These are phyloP conservation scores for Chiloscyllium punctatum DNA, from an alignment of 2,797 vertebrate genomes.

Conservation along the genomic window DNA sequence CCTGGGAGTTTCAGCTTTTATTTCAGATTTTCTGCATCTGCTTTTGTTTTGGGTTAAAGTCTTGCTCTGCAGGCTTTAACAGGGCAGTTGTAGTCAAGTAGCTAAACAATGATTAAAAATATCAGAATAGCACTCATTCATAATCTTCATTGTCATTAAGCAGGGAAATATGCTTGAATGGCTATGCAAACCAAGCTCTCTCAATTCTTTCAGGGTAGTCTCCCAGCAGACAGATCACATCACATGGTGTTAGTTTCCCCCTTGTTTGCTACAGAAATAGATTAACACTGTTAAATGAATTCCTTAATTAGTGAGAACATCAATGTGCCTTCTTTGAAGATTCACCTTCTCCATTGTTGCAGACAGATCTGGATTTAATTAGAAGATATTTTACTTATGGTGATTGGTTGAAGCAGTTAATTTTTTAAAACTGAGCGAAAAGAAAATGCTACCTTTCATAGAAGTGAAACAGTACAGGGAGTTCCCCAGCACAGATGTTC, in stretches of 20 bases:
- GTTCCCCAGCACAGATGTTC: background rate
- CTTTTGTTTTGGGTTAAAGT: background rate
- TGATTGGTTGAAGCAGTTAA: background rate
- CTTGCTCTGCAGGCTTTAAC: background rate
- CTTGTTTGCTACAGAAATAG: background rate
- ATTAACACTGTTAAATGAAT: background rate
- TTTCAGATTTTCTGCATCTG: background rate
- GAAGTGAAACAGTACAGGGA: slow-evolving; percentile 15
- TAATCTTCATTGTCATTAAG: slow-evolving; percentile 1
- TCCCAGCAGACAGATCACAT: background rate
- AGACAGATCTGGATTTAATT: background rate
- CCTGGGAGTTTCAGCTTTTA: background rate
- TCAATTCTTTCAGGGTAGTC: background rate
- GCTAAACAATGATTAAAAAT: background rate
- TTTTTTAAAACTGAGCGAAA: background rate
- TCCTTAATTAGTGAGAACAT: background rate
- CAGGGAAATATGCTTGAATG: background rate
- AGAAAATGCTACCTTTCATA: background rate
- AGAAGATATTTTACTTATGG: background rate
- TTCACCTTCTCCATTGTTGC: slow-evolving; percentile 10
- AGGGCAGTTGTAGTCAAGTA: background rate
- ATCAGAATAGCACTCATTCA: background rate
- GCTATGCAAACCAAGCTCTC: background rate
- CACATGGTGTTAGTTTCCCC: background rate
- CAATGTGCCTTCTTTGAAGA: background rate